Evolutionary conservation across 2,888 invertebrate genomes (phyloP).

Genomic region (Petrolisthes manimaculis): DNA sequence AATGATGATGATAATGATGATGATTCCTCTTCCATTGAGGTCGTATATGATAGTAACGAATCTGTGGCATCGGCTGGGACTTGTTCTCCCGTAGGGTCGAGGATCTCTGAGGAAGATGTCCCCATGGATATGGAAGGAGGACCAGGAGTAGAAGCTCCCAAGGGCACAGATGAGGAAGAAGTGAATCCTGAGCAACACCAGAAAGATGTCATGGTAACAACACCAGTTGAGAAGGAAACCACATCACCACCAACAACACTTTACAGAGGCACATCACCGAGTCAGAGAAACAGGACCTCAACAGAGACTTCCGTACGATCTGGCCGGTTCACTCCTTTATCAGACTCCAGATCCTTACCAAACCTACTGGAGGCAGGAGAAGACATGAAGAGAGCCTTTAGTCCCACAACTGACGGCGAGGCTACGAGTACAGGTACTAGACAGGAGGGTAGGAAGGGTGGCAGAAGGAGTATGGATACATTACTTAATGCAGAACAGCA

Average conservation of each 20-base stretch:
- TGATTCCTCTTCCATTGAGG: conserved; percentile 29
- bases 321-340: conserved; percentile 9
- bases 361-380: conserved; percentile 54
- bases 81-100: conserved; percentile 25
- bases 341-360: conserved; percentile 60
- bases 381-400: conserved; percentile 41
- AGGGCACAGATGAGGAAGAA: not conserved
- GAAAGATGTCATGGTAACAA: conserved; percentile 10
- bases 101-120: conserved; percentile 1
- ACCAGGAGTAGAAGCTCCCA: too few relatives aligned
- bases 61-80: conserved; percentile 41
- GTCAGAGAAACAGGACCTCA: not conserved
- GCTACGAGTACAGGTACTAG: not conserved
- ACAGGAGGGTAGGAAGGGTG: conserved; percentile 4
- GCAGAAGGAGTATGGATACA: conserved; percentile 37
- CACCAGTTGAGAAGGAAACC: not conserved
- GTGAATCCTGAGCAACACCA: not conserved
- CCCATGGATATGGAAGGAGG: conserved; percentile 14
- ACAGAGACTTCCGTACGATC: not conserved
- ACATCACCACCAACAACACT: not conserved
- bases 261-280: not conserved
- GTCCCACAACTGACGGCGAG: not conserved
- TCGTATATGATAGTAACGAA: conserved; percentile 46
- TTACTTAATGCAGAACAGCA: conserved; percentile 33
- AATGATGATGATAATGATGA: conserved; percentile 19